Percentiles rank a stretch among this genome's conserved stretches.
These are phyloP conservation scores for Argentina silus DNA, from an alignment of 2,797 vertebrate species.

Conservation along the genomic window DNA sequence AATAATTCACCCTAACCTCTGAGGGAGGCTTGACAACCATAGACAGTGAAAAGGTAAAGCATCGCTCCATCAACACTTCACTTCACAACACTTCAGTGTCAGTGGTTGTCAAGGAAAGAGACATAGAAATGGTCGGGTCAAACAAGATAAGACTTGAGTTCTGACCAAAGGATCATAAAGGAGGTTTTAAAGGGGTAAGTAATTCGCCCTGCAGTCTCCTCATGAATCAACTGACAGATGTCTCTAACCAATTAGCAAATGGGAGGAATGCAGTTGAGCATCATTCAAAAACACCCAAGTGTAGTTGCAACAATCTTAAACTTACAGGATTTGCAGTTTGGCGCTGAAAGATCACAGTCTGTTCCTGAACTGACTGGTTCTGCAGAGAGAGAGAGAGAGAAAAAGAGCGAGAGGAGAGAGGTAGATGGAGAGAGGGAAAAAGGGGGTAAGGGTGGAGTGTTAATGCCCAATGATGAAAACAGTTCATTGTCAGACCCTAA, in stretches of 20 bases:
- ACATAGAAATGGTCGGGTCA: neutral
- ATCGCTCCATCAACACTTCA: neutral
- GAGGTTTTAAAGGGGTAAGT: conserved; percentile 3
- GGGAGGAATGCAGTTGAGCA: neutral
- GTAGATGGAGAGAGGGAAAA: conserved; percentile 26
- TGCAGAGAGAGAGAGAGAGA: conserved; percentile 18
- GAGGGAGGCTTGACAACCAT: too few species aligned
- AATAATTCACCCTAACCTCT: too few species aligned
- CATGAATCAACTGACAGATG: conserved; percentile 21
- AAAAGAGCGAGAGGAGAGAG: neutral
- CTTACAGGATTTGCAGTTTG: conserved; percentile 61
- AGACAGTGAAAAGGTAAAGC: neutral
- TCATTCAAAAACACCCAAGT: conserved; percentile 16
- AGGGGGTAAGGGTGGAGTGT: conserved; percentile 39
- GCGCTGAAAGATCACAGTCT: conserved; percentile 37
- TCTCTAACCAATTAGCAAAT: neutral
- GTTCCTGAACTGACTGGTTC: conserved; percentile 19
- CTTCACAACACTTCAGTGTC: too few species aligned
- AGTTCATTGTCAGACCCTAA: conserved; percentile 65
- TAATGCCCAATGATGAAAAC: conserved; percentile 59
- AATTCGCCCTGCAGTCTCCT: conserved; percentile 27
- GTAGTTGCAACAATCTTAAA: conserved; percentile 9
- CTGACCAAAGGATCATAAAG: neutral
- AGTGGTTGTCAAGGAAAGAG: neutral
- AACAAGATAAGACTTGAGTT: conserved; percentile 12